These are phyloP conservation scores for Diogma glabrata DNA, from an alignment of 2,888 invertebrate genomes.

Conservation along the genomic window DNA sequence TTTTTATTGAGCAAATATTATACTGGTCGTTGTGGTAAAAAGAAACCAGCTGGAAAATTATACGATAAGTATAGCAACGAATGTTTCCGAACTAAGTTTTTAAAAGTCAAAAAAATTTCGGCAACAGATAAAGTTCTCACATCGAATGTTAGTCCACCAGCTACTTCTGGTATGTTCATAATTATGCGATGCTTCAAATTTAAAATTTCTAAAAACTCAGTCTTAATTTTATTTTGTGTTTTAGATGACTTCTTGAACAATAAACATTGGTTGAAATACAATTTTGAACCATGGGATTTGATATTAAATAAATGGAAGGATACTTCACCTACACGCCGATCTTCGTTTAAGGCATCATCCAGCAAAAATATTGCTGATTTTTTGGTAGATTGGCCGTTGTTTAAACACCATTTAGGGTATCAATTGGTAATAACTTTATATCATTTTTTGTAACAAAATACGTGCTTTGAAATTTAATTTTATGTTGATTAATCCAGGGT, in stretches of 20 bases:
- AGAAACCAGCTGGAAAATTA: not conserved
- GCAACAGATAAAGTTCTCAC: no score
- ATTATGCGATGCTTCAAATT: no score
- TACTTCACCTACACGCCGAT: not conserved
- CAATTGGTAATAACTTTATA: no score
- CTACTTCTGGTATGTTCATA: no score
- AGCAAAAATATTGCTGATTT: not conserved
- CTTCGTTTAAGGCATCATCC: not conserved
- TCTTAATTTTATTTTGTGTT: no score
- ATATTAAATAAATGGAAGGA: not conserved
- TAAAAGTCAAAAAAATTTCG: no score
- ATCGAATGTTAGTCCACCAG: no score
- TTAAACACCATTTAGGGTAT: not conserved
- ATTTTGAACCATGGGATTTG: not conserved
- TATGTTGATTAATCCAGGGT: no score
- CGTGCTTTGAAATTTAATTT: no score
- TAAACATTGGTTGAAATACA: not conserved
- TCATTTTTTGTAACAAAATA: no score
- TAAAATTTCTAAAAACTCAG: no score
- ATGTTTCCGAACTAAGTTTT: not conserved
- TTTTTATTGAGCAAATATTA: no score
- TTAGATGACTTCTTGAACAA: not conserved
- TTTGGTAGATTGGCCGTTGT: constrained; percentile 1
- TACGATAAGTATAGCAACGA: not conserved
- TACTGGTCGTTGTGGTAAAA: not conserved